Percentiles rank a stretch among this genome's conserved stretches.
Evolutionary conservation across 2,113 vertebrate species (phyloP).

Genomic region (Hucho hucho): DNA sequence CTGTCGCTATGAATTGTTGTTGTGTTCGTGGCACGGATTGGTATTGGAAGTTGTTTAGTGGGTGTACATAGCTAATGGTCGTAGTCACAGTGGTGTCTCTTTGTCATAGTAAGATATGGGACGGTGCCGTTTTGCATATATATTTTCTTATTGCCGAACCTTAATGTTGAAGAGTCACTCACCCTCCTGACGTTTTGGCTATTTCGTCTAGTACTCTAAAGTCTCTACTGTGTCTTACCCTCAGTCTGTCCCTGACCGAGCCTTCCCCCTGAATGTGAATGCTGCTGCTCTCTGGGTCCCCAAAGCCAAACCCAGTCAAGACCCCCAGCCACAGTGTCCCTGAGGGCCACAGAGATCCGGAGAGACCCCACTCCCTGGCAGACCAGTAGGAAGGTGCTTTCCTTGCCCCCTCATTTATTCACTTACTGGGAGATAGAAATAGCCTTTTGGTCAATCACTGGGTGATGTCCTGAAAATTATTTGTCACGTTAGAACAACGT

Average conservation of each 20-base stretch:
- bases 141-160: neutral
- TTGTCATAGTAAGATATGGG: neutral
- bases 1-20: neutral
- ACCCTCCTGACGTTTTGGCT: neutral
- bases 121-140: too few relatives aligned
- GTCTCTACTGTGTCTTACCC: neutral
- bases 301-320: neutral
- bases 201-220: neutral
- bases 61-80: neutral
- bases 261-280: neutral
- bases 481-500: neutral
- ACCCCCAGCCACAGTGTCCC: neutral
- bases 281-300: too few relatives aligned
- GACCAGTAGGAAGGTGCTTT: slow-evolving; percentile 21
- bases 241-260: neutral
- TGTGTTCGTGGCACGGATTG: neutral
- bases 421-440: neutral
- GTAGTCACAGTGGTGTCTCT: neutral
- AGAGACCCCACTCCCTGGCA: neutral
- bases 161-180: neutral
- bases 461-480: too few relatives aligned
- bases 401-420: neutral
- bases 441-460: too few relatives aligned
- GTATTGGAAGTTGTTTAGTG: neutral
- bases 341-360: neutral